Conservation (phyloP, 2,888 invertebrate genomes). For the Cheilosia impressa region DNA sequence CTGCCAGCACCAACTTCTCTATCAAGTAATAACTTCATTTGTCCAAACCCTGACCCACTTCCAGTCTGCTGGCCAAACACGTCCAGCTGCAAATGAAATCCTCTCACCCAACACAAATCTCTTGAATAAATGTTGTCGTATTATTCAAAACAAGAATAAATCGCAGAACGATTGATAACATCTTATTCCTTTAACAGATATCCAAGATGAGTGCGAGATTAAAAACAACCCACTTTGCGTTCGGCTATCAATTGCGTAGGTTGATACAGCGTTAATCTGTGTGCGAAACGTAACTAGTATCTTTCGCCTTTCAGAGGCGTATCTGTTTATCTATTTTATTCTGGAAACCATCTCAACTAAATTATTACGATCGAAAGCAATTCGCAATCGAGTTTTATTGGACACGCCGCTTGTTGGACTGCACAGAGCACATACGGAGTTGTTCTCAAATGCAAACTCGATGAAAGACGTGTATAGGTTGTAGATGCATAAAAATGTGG, state of each 20-base stretch:
- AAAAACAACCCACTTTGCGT: conserved; percentile 10
- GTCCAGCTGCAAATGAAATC: conserved; percentile 1
- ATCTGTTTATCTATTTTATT: conserved; percentile 14
- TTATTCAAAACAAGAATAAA: conserved; percentile 17
- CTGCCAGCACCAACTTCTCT: neutral
- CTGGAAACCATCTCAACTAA: conserved; percentile 24
- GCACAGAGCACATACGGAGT: neutral
- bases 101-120: neutral
- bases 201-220: conserved; percentile 5
- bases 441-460: conserved; percentile 3
- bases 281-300: conserved; percentile 2
- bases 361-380: conserved; percentile 41
- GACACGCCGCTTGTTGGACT: conserved; percentile 15
- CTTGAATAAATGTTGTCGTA: neutral
- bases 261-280: conserved; percentile 26
- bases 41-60: conserved; percentile 9
- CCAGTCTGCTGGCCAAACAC: conserved; percentile 1
- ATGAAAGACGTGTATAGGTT: neutral
- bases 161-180: conserved; percentile 4
- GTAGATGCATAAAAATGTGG: conserved; percentile 1
- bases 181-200: conserved; percentile 18
- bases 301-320: conserved; percentile 16
- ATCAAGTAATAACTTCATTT: neutral
- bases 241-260: conserved; percentile 33
- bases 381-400: conserved; percentile 36